Evolutionary conservation across 2,888 invertebrate species (phyloP), one percentile per base, ranked within the genome.

Genomic region (Coleophora deauratella): DNA sequence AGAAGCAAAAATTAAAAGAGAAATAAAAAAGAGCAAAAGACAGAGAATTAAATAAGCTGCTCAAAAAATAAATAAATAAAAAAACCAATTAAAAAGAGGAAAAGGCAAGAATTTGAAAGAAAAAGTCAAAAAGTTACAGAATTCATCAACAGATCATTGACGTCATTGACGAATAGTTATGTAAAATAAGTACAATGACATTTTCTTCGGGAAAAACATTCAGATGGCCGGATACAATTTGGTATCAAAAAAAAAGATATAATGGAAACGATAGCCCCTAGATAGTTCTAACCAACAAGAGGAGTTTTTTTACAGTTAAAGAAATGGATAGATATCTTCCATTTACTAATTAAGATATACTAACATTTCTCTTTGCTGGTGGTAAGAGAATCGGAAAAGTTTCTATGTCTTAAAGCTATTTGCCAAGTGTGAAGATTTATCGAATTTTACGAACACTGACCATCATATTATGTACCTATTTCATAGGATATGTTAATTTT

Each of bases 121-220:
- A 34, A 21, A 28, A 30, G n/a, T 34, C 15, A 13, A 9, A 15
- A 34, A 28, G 27, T n/a, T 14, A 33, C 37, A 15, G 9, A 37
- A 37, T 15, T 30, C 41, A 37, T 41, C 41, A 27, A 35, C 41
- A n/a, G 36, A 36, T 28, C 32, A 3, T 44, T 44, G 27, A 41
- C 32, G 37, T 37, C 27, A 14, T 37, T 13, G 35, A 41, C 15
- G 11, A 30, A 27, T 9, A 37, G 9, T 13, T 10, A 8, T 44
- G 14, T 40, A 35, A 44, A 41, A 44, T 44, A 21, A 44, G 37
- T 32, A 44, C 40, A 27, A 44, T 38, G 44, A 38, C 38, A 27
- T 41, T 41, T 38, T 44, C 41, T 28, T 30, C 32, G 34, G 44
- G 44, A 27, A 44, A 44, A 28, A 44, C 41, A 13, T 44, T 39